phyloP scores from a whole-genome alignment of 2,113 vertebrate species.

The Glaucomys volans region DNA sequence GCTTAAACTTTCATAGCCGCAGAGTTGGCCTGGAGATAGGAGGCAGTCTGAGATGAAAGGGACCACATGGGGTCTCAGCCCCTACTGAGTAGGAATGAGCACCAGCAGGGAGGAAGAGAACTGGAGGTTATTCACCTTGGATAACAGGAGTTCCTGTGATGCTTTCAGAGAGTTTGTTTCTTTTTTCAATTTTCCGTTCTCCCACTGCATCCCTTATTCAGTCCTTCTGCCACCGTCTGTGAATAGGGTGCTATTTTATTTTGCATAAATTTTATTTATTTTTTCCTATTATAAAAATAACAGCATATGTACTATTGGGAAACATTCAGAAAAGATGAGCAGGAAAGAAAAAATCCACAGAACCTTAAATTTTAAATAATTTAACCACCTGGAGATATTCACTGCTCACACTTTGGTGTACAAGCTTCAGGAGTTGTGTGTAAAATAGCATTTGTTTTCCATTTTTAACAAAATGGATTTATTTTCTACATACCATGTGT shows the following conservation, averaged over 20 bases:
- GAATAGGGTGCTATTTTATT: background rate
- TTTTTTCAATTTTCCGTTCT: background rate
- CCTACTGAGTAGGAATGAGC: background rate
- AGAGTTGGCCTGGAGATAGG: conserved; percentile 57
- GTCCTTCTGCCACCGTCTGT: background rate
- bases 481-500: background rate
- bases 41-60: conserved; percentile 45
- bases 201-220: background rate
- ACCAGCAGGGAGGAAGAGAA: background rate
- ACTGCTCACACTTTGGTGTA: background rate
- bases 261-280: background rate
- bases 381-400: background rate
- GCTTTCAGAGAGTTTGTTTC: background rate
- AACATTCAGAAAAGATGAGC: background rate
- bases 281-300: background rate
- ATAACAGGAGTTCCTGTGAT: background rate
- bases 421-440: background rate
- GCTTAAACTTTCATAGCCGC: background rate
- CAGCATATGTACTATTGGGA: background rate
- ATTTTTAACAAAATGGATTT: background rate
- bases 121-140: background rate
- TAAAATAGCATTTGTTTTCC: background rate
- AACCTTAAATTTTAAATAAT: background rate
- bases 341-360: background rate
- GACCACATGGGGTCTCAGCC: background rate